Conservation (phyloP, 2,888 invertebrate genomes). For the Stenodema calcarata region DNA sequence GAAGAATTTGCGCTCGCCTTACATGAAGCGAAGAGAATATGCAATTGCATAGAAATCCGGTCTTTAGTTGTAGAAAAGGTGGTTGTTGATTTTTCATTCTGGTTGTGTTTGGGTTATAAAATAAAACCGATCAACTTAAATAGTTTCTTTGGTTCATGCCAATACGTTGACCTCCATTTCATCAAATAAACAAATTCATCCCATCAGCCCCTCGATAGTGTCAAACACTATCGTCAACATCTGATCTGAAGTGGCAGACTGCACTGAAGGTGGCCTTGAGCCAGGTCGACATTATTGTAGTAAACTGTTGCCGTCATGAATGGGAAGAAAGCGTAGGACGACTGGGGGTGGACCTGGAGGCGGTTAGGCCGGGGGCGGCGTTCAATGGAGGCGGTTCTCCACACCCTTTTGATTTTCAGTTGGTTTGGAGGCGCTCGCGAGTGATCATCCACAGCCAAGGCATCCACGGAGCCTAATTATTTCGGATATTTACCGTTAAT, state of each 20-base stretch:
- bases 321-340: neutral
- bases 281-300: neutral
- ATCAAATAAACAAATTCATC: too few relatives aligned
- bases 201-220: too few relatives aligned
- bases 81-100: too few relatives aligned
- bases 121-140: too few relatives aligned
- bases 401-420: neutral
- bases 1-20: too few relatives aligned
- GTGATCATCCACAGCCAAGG: neutral
- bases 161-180: too few relatives aligned
- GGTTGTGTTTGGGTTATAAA: too few relatives aligned
- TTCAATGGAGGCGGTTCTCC: neutral
- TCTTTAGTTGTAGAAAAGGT: too few relatives aligned
- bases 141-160: too few relatives aligned
- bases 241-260: neutral
- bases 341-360: neutral
- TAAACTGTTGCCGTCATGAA: neutral
- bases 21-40: too few relatives aligned
- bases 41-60: too few relatives aligned
- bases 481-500: neutral
- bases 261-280: neutral
- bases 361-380: neutral
- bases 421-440: neutral
- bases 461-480: neutral
- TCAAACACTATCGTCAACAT: neutral